These are phyloP conservation scores for Balaenoptera acutorostrata DNA, from an alignment of 2,113 vertebrate species.

Conservation along the genomic window DNA sequence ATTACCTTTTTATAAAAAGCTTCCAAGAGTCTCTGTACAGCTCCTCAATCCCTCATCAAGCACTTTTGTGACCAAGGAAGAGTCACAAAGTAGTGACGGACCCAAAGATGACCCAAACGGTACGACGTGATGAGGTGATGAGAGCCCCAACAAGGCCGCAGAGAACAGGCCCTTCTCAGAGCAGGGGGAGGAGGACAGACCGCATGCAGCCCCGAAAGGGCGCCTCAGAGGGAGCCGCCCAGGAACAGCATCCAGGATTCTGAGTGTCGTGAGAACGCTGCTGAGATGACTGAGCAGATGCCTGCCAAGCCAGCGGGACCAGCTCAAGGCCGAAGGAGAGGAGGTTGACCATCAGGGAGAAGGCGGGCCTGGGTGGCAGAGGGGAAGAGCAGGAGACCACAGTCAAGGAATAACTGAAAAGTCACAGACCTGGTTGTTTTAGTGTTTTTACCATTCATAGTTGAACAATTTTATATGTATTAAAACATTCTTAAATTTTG, in stretches of 20 bases:
- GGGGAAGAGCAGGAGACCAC: background rate
- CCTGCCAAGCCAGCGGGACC: background rate
- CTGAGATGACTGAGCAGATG: background rate
- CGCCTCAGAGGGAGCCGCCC: background rate
- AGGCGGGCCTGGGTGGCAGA: background rate
- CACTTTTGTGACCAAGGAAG: background rate
- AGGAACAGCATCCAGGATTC: background rate
- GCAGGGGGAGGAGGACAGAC: background rate
- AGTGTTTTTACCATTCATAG: background rate
- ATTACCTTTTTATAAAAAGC: background rate
- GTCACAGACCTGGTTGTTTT: background rate
- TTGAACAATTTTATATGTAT: background rate
- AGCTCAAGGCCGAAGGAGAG: background rate
- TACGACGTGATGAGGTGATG: background rate
- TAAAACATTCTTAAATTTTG: constrained; percentile 4
- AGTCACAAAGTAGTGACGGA: background rate
- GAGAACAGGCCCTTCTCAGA: background rate
- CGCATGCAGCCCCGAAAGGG: background rate
- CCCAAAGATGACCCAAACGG: background rate
- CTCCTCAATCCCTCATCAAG: background rate
- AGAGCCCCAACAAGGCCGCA: background rate
- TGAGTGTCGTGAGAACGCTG: background rate
- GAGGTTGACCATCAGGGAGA: background rate
- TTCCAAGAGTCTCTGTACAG: background rate
- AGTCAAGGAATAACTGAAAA: background rate